These are phyloP conservation scores for Syngnathus floridae DNA, from an alignment of 2,113 vertebrate species.

Conservation along the genomic window DNA sequence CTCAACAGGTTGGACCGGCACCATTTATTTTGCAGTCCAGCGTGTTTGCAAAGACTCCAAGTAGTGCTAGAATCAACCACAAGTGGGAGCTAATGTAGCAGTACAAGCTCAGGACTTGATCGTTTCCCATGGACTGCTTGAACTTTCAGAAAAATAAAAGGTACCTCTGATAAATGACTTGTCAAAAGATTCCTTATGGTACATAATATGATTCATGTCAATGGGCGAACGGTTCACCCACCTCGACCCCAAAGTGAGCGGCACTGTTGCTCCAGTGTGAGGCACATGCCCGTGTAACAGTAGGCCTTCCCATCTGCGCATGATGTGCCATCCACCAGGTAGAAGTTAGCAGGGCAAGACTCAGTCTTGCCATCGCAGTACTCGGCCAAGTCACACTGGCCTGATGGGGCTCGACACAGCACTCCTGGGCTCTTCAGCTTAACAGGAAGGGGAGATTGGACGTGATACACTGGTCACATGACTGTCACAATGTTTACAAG, in stretches of 20 bases:
- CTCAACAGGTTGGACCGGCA: not conserved
- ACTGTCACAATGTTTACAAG: not conserved
- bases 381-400: conserved; percentile 88
- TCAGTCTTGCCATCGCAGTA: conserved; percentile 83
- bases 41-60: not conserved
- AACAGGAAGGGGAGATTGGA: not conserved
- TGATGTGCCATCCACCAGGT: conserved; percentile 80
- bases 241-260: conserved; percentile 84
- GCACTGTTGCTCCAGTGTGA: conserved; percentile 89
- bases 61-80: not conserved
- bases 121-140: not conserved
- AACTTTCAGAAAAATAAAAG: too few relatives aligned
- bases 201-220: too few relatives aligned
- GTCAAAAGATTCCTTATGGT: too few relatives aligned
- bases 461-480: not conserved
- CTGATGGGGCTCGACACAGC: conserved; percentile 74
- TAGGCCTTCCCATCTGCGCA: conserved; percentile 78
- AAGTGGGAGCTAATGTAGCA: not conserved
- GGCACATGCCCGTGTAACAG: conserved; percentile 97
- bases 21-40: not conserved
- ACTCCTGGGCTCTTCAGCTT: conserved; percentile 82
- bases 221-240: conserved; percentile 22
- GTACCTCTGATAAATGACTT: too few relatives aligned
- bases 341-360: conserved; percentile 88
- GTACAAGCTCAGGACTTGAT: too few relatives aligned